These are phyloP conservation scores for Bimastos eiseni DNA, from an alignment of 2,888 invertebrate genomes.

Conservation along the genomic window DNA sequence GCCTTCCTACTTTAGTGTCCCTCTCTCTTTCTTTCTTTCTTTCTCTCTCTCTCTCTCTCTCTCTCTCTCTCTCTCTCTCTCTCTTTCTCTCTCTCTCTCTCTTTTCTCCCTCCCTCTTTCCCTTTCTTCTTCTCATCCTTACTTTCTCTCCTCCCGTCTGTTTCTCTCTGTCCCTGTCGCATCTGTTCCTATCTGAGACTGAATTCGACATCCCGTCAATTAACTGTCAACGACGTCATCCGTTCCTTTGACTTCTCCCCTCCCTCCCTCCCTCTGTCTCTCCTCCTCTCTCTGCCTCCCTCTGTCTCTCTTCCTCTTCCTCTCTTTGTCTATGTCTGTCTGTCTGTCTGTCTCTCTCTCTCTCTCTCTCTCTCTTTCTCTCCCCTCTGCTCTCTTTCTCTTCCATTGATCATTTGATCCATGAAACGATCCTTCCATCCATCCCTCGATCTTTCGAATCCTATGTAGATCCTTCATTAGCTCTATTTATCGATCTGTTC, in stretches of 20 bases:
- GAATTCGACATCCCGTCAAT: too few relatives aligned
- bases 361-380: not conserved
- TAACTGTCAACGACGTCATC: too few relatives aligned
- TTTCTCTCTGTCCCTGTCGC: too few relatives aligned
- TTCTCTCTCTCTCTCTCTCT: not conserved
- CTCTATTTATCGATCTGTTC: too few relatives aligned
- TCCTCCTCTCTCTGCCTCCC: not conserved
- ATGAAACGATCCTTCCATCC: too few relatives aligned
- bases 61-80: too few relatives aligned
- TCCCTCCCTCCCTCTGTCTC: not conserved
- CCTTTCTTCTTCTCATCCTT: not conserved
- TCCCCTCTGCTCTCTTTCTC: not conserved
- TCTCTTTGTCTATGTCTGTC: not conserved
- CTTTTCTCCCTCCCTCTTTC: not conserved
- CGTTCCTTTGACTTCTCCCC: not conserved
- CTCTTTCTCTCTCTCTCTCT: too few relatives aligned
- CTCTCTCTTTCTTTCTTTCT: not conserved
- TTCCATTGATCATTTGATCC: too few relatives aligned
- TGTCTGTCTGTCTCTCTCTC: not conserved
- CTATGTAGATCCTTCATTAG: too few relatives aligned
- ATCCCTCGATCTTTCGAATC: not conserved
- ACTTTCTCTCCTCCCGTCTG: not conserved
- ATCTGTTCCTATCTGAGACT: too few relatives aligned
- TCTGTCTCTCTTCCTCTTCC: not conserved
- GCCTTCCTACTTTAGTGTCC: too few relatives aligned